Conservation (phyloP, 2,888 invertebrate species). For the Eilema depressum region DNA sequence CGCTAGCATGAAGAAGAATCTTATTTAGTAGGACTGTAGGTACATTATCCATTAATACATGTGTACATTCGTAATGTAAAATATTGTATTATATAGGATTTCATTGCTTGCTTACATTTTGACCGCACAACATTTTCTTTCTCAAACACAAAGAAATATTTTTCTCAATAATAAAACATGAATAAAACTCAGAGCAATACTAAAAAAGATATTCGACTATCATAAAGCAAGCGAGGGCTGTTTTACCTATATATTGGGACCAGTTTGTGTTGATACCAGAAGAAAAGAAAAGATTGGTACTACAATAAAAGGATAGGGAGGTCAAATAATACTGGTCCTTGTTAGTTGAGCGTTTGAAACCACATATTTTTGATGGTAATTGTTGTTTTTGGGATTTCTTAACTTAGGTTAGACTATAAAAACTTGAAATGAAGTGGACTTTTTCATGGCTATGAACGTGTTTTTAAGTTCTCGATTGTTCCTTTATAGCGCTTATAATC, state of each 20-base stretch:
- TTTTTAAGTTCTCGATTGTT: neutral
- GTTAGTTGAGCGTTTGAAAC: constrained; percentile 35
- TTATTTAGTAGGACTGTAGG: neutral
- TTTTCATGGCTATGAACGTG: neutral
- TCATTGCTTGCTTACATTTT: neutral
- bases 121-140: neutral
- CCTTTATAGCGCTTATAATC: too few species aligned
- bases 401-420: constrained; percentile 1
- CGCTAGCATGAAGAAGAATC: too few species aligned
- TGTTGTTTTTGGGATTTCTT: constrained; percentile 21
- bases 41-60: neutral
- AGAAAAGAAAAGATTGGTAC: neutral
- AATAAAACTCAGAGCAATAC: constrained; percentile 61
- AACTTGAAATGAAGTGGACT: neutral
- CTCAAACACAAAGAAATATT: constrained; percentile 42
- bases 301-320: constrained; percentile 29
- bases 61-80: neutral
- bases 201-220: constrained; percentile 51
- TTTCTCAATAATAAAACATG: constrained; percentile 60
- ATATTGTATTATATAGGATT: neutral
- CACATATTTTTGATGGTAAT: constrained; percentile 48
- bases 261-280: constrained; percentile 34
- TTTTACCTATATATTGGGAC: constrained; percentile 38
- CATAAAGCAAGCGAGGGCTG: constrained; percentile 60
- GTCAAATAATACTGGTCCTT: constrained; percentile 31